phyloP scores from a whole-genome alignment of 2,113 vertebrate species.

The Hucho hucho region DNA sequence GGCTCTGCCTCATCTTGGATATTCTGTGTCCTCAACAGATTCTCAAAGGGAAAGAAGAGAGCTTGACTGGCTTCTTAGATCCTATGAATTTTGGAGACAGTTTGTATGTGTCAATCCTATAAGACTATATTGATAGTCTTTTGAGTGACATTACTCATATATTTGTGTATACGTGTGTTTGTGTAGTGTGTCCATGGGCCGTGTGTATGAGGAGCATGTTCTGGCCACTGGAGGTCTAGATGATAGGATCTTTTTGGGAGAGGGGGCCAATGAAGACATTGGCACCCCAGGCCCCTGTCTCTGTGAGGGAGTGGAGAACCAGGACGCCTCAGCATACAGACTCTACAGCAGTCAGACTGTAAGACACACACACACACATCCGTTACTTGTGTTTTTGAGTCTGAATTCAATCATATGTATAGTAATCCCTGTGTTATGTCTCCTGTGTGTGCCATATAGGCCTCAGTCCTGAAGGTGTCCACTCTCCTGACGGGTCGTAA shows the following conservation, averaged over 20 bases:
- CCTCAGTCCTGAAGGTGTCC: slow-evolving; percentile 77
- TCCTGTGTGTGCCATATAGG: slow-evolving; percentile 60
- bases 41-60: slow-evolving; percentile 89
- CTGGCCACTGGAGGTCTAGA: slow-evolving; percentile 87
- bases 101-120: slow-evolving; percentile 77
- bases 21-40: slow-evolving; percentile 72
- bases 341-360: slow-evolving; percentile 57
- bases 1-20: background rate
- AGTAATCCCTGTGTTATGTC: background rate
- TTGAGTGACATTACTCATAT: background rate
- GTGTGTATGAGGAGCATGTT: slow-evolving; percentile 89
- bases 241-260: slow-evolving; percentile 89
- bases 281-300: slow-evolving; percentile 81
- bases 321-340: slow-evolving; percentile 48
- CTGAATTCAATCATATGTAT: too few species aligned
- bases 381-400: background rate
- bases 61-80: slow-evolving; percentile 88
- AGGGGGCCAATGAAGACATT: slow-evolving; percentile 87
- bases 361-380: slow-evolving; percentile 15
- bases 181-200: slow-evolving; percentile 84
- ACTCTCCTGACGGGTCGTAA: slow-evolving; percentile 85
- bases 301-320: slow-evolving; percentile 72
- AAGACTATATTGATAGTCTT: too few species aligned
- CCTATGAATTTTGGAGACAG: slow-evolving; percentile 91
- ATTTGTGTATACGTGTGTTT: slow-evolving; percentile 11